Evolutionary conservation across 2,888 invertebrate genomes (phyloP).

Genomic region (Cacoxenus indagator): DNA sequence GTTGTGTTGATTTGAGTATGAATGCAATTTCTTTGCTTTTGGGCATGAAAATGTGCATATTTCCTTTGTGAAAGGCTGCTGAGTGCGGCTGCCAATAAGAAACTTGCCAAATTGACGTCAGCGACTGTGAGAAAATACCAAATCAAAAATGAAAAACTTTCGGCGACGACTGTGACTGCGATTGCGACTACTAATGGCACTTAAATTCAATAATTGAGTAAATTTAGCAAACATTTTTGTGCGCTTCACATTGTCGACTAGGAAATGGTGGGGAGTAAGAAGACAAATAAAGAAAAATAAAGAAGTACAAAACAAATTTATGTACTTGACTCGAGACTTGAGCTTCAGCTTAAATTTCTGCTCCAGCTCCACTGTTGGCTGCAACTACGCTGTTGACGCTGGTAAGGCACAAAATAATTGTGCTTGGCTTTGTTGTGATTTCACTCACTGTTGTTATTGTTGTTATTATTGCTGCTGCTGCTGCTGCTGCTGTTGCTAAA

Average conservation of each 20-base stretch:
- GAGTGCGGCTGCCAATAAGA: not conserved
- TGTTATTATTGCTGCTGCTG: constrained; percentile 4
- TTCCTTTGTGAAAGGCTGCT: constrained; percentile 12
- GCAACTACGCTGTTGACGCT: not conserved
- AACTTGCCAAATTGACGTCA: constrained; percentile 18
- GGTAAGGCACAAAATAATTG: constrained; percentile 7
- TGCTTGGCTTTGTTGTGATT: not conserved
- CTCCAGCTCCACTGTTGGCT: constrained; percentile 33
- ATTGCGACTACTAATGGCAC: constrained; percentile 9
- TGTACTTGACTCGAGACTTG: constrained; percentile 4
- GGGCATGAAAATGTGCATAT: constrained; percentile 18
- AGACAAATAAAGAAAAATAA: too few species aligned
- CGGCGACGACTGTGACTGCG: not conserved
- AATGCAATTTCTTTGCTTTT: constrained; percentile 18
- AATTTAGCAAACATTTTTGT: constrained; percentile 8
- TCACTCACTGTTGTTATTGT: not conserved
- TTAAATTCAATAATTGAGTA: constrained; percentile 23
- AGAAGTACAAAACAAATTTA: constrained; percentile 5
- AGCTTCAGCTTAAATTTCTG: constrained; percentile 26
- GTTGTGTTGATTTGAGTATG: not conserved
- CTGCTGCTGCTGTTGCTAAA: not conserved
- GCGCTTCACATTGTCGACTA: not conserved
- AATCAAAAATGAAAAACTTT: constrained; percentile 46
- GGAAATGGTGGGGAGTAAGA: too few species aligned
- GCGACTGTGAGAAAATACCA: constrained; percentile 54